A percentile compares a stretch with the other conserved stretches of the same genome.
Conservation (phyloP, 2,888 invertebrate species). For the Arenicola marina region DNA sequence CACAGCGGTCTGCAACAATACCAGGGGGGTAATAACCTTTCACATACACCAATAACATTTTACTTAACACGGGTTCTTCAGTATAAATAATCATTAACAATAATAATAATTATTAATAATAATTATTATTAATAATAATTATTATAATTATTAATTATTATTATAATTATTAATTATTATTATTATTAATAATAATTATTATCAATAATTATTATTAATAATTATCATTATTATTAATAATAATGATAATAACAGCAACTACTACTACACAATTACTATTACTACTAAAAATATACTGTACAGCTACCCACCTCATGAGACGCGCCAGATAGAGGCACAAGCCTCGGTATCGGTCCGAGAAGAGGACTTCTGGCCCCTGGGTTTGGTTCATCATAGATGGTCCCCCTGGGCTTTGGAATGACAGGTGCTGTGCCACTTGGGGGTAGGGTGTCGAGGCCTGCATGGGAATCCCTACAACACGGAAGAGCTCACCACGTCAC, state of each 20-base stretch:
- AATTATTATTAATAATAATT: no score
- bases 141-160: no score
- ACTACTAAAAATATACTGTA: no score
- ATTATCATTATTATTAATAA: neutral
- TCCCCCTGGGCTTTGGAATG: neutral
- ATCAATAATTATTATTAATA: no score
- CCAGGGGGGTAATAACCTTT: no score
- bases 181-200: no score
- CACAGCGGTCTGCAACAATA: constrained; percentile 75
- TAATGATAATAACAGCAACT: neutral
- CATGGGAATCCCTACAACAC: constrained; percentile 26
- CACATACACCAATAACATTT: neutral
- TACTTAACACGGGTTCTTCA: no score
- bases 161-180: no score
- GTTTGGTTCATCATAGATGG: neutral
- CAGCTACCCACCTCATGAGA: constrained; percentile 74
- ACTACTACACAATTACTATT: neutral
- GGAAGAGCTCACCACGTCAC: no score
- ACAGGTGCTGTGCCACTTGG: constrained; percentile 15
- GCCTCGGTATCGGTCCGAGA: constrained; percentile 88
- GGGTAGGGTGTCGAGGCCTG: constrained; percentile 51
- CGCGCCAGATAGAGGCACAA: constrained; percentile 88
- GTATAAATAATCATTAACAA: no score
- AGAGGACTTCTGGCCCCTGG: constrained; percentile 48
- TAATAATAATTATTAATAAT: no score